These are phyloP conservation scores for Lerema accius DNA, from an alignment of 1,140 invertebrate genomes.

Conservation along the genomic window DNA sequence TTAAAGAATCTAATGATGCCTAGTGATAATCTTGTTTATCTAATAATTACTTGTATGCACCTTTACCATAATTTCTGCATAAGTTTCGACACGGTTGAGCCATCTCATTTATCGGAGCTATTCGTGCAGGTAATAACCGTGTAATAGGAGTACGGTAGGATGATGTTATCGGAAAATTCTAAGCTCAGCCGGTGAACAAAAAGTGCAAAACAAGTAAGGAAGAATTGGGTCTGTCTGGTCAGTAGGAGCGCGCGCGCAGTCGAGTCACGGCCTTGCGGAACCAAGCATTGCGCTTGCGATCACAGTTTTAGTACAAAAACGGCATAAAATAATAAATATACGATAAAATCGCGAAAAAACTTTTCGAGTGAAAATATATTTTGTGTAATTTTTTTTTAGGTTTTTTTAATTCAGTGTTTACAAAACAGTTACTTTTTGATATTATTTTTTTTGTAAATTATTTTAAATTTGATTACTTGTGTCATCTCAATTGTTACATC, in stretches of 20 bases:
- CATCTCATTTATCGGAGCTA: not conserved
- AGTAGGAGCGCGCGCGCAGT: conserved; percentile 46
- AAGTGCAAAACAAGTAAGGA: conserved; percentile 46
- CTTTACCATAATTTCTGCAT: too few species aligned
- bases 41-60: too few species aligned
- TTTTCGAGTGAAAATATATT: too few species aligned
- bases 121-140: conserved; percentile 46
- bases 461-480: too few species aligned
- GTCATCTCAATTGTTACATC: too few species aligned
- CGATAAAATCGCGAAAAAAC: too few species aligned
- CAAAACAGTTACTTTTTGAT: conserved; percentile 5
- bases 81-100: too few species aligned
- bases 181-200: conserved; percentile 33
- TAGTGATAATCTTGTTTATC: too few species aligned
- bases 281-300: conserved; percentile 48
- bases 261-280: conserved; percentile 45
- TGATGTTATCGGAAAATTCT: conserved; percentile 13
- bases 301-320: conserved; percentile 20
- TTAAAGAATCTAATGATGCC: not conserved
- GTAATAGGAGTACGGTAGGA: conserved; percentile 25
- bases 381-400: too few species aligned
- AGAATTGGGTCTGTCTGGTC: conserved; percentile 29
- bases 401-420: too few species aligned
- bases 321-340: too few species aligned
- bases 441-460: too few species aligned